These are phyloP conservation scores for Uropetala carovei DNA, from an alignment of 2,888 invertebrate genomes.

Conservation along the genomic window DNA sequence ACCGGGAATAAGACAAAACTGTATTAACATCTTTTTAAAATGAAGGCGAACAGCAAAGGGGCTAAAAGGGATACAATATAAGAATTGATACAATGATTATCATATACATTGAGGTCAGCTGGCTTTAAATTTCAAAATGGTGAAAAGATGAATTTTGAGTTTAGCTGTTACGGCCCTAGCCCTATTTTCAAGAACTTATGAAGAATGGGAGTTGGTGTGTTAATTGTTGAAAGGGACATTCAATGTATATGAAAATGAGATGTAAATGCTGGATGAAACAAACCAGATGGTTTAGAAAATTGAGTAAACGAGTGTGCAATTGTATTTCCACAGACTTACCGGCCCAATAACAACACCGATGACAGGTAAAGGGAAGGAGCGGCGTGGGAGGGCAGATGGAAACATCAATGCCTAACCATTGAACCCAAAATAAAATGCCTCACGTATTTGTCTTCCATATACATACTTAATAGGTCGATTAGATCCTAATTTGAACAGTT, in stretches of 20 bases:
- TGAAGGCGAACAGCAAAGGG: conserved; percentile 60
- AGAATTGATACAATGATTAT: conserved; percentile 58
- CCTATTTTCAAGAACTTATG: conserved; percentile 37
- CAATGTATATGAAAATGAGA: conserved; percentile 25
- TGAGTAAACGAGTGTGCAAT: conserved; percentile 10
- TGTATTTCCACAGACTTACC: conserved; percentile 42
- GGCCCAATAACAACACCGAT: not conserved
- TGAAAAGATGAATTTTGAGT: conserved; percentile 12
- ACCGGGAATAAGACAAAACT: conserved; percentile 73
- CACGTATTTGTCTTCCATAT: conserved; percentile 56
- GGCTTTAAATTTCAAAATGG: conserved; percentile 38
- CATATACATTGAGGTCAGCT: conserved; percentile 46
- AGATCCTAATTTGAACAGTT: too few species aligned
- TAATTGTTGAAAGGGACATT: conserved; percentile 16
- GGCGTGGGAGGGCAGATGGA: conserved; percentile 58
- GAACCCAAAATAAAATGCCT: not conserved
- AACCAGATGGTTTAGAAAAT: not conserved
- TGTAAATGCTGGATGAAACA: conserved; percentile 24
- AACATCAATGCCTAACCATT: not conserved
- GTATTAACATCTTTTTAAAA: conserved; percentile 68
- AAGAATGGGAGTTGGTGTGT: conserved; percentile 8
- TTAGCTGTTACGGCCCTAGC: conserved; percentile 27
- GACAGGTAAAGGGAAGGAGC: not conserved
- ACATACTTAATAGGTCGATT: conserved; percentile 11
- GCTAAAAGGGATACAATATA: conserved; percentile 53